Evolutionary conservation across 2,797 vertebrate species (phyloP), one percentile per base, ranked within the genome.

Genomic region (Sebastolobus alascanus): DNA sequence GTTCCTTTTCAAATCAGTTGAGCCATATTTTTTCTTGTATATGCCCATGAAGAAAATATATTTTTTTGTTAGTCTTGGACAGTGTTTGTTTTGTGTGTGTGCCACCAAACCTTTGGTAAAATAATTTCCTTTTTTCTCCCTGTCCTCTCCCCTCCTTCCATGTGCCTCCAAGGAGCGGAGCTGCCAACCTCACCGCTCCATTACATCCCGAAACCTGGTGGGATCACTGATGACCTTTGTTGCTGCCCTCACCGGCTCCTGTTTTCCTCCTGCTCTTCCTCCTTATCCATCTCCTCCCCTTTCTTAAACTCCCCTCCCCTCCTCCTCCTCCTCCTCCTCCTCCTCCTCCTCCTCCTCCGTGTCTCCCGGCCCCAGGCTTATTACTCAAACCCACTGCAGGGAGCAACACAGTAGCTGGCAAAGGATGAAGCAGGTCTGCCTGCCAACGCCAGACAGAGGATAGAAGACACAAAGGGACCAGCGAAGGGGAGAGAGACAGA

Each of bases 321-420:
- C 78, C 68, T 68, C 27, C 71, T 71, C 73, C 59, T 86, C 75
- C 64, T 75, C 52, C 77, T 67, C 11, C 68, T 84, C 75, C 52
- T 84, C 69, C 74, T 79, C 68, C 75, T 64, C 84, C 78, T 84
- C 79, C 68, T 70, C 29, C 73, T 70, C 71, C 63, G 75, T 83
- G 77, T 85, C 84, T 90, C 80, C 70, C 61, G 83, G 84, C 73
- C 85, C 35, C 14, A 52, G 88, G 83, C 84, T 90, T 92, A 89
- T 93, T 93, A 86, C 91, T 92, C 87, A 78, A 85, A 83, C 76
- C 78, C 79, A 68, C 81, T 85, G 83, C 83, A 82, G 77, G 86
- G 85, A 91, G 80, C 88, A 86, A 75, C 85, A 87, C 90, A 88
- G 89, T 87, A 84, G 88, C 93, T 92, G 90, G 91, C 90, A 93